Conservation (phyloP, 2,113 vertebrate genomes). For the Triplophysa dalaica region DNA sequence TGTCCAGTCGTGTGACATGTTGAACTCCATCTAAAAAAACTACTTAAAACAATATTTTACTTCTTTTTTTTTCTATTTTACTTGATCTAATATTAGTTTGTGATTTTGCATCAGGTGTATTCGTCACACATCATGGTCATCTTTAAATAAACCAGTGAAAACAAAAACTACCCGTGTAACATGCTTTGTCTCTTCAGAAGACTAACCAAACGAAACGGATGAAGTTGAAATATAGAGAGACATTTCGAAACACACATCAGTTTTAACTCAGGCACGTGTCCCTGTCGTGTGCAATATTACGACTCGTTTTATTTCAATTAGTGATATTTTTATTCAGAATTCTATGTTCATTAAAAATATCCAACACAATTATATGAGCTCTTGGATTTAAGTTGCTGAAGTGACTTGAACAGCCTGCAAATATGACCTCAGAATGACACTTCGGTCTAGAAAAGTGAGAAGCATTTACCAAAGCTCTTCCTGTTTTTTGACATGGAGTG, state of each 20-base stretch:
- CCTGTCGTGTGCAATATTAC: neutral
- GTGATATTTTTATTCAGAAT: neutral
- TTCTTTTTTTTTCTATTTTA: too few species aligned
- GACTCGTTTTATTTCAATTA: neutral
- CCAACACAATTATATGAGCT: neutral
- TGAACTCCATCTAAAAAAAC: too few species aligned
- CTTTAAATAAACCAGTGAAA: too few species aligned
- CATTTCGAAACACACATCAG: neutral
- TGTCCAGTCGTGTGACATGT: too few species aligned
- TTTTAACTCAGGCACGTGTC: neutral
- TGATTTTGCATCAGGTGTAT: too few species aligned
- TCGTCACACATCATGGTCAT: too few species aligned
- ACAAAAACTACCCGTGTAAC: too few species aligned
- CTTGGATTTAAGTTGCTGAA: neutral
- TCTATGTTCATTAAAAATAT: neutral
- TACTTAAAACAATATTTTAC: too few species aligned
- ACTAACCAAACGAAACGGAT: too few species aligned
- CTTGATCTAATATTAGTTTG: too few species aligned
- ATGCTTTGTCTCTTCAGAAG: too few species aligned
- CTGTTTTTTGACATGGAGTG: slow-evolving; percentile 34
- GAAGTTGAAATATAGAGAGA: neutral
- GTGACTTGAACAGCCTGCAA: slow-evolving; percentile 6
- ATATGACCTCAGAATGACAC: slow-evolving; percentile 39
- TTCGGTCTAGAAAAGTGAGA: slow-evolving; percentile 20
- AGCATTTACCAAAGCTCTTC: slow-evolving; percentile 35